Percentiles rank a stretch among this genome's conserved stretches.
These are phyloP conservation scores for Cenopis cana DNA, from an alignment of 2,888 invertebrate genomes.

Conservation along the genomic window DNA sequence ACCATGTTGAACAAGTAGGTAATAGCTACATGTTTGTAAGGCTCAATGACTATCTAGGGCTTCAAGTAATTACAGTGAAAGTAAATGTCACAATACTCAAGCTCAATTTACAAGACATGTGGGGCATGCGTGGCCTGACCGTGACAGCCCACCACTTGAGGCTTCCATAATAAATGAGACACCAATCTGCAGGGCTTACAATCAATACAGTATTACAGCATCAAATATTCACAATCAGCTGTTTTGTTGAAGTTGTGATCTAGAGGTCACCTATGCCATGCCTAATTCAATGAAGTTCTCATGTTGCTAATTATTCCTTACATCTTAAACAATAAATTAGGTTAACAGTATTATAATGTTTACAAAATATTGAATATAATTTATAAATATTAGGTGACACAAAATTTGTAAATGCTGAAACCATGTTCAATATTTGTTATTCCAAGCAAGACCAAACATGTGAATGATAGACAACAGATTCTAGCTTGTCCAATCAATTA, in stretches of 20 bases:
- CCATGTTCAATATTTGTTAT: not conserved
- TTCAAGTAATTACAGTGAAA: conserved; percentile 57
- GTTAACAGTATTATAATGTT: too few relatives aligned
- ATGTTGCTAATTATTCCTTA: not conserved
- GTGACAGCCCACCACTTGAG: conserved; percentile 15
- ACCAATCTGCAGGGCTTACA: not conserved
- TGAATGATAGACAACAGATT: conserved; percentile 21
- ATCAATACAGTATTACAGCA: conserved; percentile 16
- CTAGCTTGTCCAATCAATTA: conserved; percentile 31
- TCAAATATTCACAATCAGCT: conserved; percentile 23
- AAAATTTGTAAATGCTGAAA: not conserved
- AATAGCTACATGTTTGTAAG: conserved; percentile 43
- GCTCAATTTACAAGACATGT: conserved; percentile 33
- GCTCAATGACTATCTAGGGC: conserved; percentile 60
- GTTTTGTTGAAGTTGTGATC: not conserved
- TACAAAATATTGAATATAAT: too few relatives aligned
- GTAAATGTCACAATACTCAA: conserved; percentile 41
- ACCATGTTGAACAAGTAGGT: conserved; percentile 9
- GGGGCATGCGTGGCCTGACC: conserved; percentile 20
- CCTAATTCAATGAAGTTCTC: not conserved
- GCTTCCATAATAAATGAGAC: conserved; percentile 33
- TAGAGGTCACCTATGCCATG: not conserved
- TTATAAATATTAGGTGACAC: too few relatives aligned
- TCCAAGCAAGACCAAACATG: too few relatives aligned
- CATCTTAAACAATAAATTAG: too few relatives aligned